Evolutionary conservation across 2,113 vertebrate genomes (phyloP).

Genomic region (Cololabis saira): DNA sequence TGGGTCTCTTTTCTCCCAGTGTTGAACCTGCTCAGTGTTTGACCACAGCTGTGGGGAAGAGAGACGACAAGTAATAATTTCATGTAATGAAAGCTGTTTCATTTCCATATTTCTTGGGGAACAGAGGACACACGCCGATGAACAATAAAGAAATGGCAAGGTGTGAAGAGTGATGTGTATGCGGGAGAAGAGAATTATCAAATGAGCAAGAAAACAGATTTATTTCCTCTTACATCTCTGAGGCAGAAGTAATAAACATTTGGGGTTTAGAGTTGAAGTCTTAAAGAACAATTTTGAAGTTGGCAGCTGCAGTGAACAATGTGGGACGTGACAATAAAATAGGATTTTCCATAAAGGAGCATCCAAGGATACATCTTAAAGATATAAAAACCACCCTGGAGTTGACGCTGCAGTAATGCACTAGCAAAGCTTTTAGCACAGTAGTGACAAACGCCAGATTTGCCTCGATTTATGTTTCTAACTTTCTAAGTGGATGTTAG

Average conservation of each 20-base stretch:
- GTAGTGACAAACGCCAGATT: too few relatives aligned
- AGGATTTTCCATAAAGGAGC: constrained; percentile 7
- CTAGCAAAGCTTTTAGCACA: too few relatives aligned
- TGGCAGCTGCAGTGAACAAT: constrained; percentile 1
- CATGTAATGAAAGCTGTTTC: constrained; percentile 29
- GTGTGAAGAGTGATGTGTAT: not conserved
- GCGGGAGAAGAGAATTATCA: not conserved
- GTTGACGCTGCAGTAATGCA: too few relatives aligned
- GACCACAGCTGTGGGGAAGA: not conserved
- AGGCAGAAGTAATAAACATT: too few relatives aligned
- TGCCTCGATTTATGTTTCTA: too few relatives aligned
- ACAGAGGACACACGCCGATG: not conserved
- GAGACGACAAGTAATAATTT: too few relatives aligned
- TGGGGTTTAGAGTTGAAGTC: not conserved
- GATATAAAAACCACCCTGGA: too few relatives aligned
- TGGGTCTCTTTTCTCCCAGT: constrained; percentile 13
- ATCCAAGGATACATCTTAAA: too few relatives aligned
- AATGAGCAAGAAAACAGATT: too few relatives aligned
- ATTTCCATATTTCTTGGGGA: constrained; percentile 22
- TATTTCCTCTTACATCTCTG: too few relatives aligned
- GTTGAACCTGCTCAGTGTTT: not conserved
- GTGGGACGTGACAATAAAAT: constrained; percentile 12
- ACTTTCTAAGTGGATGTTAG: too few relatives aligned
- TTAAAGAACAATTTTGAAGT: not conserved
- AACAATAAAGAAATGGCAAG: not conserved